Percentiles rank a stretch among this genome's conserved stretches.
Evolutionary conservation across 1,140 invertebrate genomes (phyloP).

Genomic region (Meloidogyne exigua): DNA sequence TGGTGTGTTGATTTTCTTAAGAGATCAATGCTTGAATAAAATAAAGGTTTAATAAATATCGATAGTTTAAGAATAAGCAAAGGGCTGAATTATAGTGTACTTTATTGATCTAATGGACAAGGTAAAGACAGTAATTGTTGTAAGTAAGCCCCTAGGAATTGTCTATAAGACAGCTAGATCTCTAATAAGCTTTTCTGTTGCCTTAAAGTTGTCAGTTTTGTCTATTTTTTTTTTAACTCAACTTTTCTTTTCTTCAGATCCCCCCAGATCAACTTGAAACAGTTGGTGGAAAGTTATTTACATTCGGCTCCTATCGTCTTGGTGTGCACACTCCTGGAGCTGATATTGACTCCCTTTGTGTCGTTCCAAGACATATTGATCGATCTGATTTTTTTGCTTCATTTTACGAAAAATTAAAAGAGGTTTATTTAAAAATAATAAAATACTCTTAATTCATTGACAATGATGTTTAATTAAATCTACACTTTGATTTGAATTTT

Average conservation of each 20-base stretch:
- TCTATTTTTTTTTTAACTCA: too few species aligned
- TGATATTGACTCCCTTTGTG: slow-evolving; percentile 97
- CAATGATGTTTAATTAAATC: slow-evolving; percentile 31
- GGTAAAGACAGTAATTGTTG: too few species aligned
- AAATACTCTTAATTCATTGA: slow-evolving; percentile 1
- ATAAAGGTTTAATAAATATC: too few species aligned
- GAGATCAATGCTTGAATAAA: too few species aligned
- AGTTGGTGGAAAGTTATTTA: slow-evolving; percentile 95
- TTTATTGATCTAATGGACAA: too few species aligned
- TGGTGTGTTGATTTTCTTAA: neutral
- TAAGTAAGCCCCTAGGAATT: too few species aligned
- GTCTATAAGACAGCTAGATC: too few species aligned
- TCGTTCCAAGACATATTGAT: slow-evolving; percentile 90
- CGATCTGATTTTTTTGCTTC: slow-evolving; percentile 88
- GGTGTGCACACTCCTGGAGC: slow-evolving; percentile 86
- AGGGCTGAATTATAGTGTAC: too few species aligned
- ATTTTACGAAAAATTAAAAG: slow-evolving; percentile 85
- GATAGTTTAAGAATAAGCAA: too few species aligned
- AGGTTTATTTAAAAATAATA: slow-evolving; percentile 67
- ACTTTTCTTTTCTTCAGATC: slow-evolving; percentile 67
- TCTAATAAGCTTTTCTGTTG: too few species aligned
- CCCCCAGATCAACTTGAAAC: slow-evolving; percentile 75
- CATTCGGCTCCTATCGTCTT: slow-evolving; percentile 90
- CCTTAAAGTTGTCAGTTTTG: too few species aligned
- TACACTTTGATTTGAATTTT: slow-evolving; percentile 41